Percentiles rank a stretch among this genome's conserved stretches.
Conservation (phyloP, 2,888 invertebrate genomes). For the Chrysodeixis includens region DNA sequence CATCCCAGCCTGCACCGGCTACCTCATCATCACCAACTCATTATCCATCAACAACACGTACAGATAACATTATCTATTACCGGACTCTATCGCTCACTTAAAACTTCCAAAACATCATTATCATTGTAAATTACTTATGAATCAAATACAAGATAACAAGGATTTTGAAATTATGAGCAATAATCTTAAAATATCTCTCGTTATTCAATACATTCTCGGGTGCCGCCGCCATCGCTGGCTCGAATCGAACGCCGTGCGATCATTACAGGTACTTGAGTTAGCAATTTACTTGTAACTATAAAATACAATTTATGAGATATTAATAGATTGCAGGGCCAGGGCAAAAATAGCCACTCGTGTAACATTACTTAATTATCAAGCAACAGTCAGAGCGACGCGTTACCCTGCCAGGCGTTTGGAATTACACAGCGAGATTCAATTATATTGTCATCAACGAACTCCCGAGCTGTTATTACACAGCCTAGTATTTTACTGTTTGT, state of each 20-base stretch:
- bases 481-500: slow-evolving; percentile 60
- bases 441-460: slow-evolving; percentile 76
- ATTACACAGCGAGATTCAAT: slow-evolving; percentile 75
- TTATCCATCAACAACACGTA: slow-evolving; percentile 15
- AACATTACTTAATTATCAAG: slow-evolving; percentile 73
- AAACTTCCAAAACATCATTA: slow-evolving; percentile 58
- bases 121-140: slow-evolving; percentile 61
- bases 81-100: slow-evolving; percentile 25
- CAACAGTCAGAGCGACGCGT: slow-evolving; percentile 48
- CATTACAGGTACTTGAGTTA: slow-evolving; percentile 78
- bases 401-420: slow-evolving; percentile 61
- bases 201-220: slow-evolving; percentile 64
- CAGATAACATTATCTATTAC: slow-evolving; percentile 10
- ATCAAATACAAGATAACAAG: slow-evolving; percentile 62
- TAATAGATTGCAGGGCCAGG: slow-evolving; percentile 75
- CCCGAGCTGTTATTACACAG: slow-evolving; percentile 68
- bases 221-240: slow-evolving; percentile 51
- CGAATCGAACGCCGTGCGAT: slow-evolving; percentile 62
- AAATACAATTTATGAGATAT: slow-evolving; percentile 78
- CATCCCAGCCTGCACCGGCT: slow-evolving; percentile 38
- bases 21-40: slow-evolving; percentile 18
- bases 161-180: slow-evolving; percentile 69
- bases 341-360: slow-evolving; percentile 75
- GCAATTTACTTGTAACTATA: slow-evolving; percentile 77
- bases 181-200: slow-evolving; percentile 73